Percentiles rank a stretch among this genome's conserved stretches.
Conservation (phyloP, 2,888 invertebrate species). For the Harmothoe impar region DNA sequence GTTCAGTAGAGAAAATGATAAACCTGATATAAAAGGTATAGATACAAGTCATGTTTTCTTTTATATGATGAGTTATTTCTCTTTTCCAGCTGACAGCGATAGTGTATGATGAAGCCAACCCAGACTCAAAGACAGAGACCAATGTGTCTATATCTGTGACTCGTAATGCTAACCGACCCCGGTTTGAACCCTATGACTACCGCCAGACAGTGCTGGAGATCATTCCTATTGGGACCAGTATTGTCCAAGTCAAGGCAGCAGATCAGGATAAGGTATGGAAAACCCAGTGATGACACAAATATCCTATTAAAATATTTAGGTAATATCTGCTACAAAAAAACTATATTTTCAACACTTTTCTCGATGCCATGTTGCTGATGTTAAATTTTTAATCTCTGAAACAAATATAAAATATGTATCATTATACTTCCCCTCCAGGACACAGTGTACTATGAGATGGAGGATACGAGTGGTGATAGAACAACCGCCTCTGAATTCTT, state of each 20-base stretch:
- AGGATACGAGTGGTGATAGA: slow-evolving; percentile 32
- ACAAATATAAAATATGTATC: too few relatives aligned
- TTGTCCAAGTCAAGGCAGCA: slow-evolving; percentile 71
- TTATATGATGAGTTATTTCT: not conserved
- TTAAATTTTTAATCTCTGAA: too few relatives aligned
- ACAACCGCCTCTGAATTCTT: slow-evolving; percentile 70
- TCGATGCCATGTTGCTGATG: too few relatives aligned
- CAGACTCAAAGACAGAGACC: slow-evolving; percentile 63
- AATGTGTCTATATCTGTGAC: slow-evolving; percentile 70
- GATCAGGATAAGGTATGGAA: slow-evolving; percentile 75
- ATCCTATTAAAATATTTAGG: too few relatives aligned
- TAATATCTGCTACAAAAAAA: too few relatives aligned
- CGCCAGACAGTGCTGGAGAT: slow-evolving; percentile 72
- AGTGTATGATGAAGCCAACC: slow-evolving; percentile 70
- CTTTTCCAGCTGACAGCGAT: slow-evolving; percentile 67
- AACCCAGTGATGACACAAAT: not conserved
- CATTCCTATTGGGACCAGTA: slow-evolving; percentile 69
- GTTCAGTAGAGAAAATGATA: too few relatives aligned
- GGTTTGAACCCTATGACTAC: slow-evolving; percentile 71
- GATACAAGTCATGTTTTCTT: too few relatives aligned
- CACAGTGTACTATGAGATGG: slow-evolving; percentile 42
- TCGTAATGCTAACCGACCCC: slow-evolving; percentile 68
- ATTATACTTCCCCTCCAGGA: not conserved
- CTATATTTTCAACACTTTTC: too few relatives aligned
- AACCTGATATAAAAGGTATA: too few relatives aligned